Percentiles rank a stretch among this genome's conserved stretches.
Evolutionary conservation across 2,888 invertebrate species (phyloP).

Genomic region (Phengaris alcon): DNA sequence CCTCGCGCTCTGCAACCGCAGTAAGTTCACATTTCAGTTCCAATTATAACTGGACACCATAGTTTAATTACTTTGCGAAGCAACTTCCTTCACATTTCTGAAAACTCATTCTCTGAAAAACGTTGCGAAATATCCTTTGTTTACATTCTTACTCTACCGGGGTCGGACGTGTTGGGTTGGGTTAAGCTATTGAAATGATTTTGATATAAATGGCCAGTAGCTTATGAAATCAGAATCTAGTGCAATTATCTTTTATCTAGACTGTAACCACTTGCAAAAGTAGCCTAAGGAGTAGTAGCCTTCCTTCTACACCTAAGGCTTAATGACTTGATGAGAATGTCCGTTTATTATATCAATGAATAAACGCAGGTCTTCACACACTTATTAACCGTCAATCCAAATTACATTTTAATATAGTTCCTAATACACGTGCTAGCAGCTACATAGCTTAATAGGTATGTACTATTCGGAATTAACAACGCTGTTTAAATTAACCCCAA

Average conservation of each 20-base stretch:
- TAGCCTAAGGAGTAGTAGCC: too few relatives aligned
- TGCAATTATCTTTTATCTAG: not conserved
- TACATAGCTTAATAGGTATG: not conserved
- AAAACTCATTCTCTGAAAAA: not conserved
- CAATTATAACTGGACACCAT: not conserved
- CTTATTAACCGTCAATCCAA: not conserved
- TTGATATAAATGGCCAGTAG: not conserved
- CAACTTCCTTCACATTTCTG: not conserved
- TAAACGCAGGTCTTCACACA: not conserved
- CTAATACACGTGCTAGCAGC: conserved; percentile 1
- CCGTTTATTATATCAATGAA: not conserved
- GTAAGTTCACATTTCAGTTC: conserved; percentile 43
- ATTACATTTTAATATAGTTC: not conserved
- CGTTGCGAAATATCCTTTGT: not conserved
- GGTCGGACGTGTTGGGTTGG: not conserved
- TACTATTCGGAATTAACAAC: conserved; percentile 4
- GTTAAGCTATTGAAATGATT: not conserved
- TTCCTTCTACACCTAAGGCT: not conserved
- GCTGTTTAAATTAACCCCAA: conserved; percentile 26
- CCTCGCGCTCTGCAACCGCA: conserved; percentile 70
- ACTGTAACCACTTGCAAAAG: not conserved
- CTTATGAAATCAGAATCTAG: not conserved
- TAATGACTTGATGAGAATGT: not conserved
- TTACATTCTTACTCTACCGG: not conserved
- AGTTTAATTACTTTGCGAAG: not conserved